phyloP scores from a whole-genome alignment of 2,797 vertebrate species.

The Ctenopoma multispine region DNA sequence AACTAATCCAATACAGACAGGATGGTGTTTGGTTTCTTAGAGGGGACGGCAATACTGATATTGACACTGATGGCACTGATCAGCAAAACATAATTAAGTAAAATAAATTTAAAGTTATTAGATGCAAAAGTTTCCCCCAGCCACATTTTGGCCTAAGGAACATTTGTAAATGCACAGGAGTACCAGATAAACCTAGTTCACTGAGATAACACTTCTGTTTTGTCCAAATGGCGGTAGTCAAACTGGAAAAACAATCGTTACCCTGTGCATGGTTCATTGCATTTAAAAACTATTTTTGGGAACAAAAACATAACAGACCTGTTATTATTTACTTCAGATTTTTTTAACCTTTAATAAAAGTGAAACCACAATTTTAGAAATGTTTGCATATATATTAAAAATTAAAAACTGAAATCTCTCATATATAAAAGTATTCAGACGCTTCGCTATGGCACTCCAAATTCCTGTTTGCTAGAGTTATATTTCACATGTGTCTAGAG shows the following conservation, averaged over 20 bases:
- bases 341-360: no score
- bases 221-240: neutral
- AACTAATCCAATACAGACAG: neutral
- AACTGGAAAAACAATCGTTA: neutral
- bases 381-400: no score
- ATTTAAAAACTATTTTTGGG: neutral
- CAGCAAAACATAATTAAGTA: neutral
- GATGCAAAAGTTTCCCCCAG: no score
- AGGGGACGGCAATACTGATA: neutral
- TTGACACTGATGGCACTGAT: no score
- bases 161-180: neutral
- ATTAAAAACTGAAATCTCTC: no score
- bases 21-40: slow-evolving; percentile 1
- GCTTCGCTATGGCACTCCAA: no score
- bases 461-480: no score
- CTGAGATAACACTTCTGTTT: neutral
- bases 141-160: neutral
- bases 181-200: neutral
- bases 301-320: neutral
- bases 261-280: neutral
- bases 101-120: neutral
- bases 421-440: no score
- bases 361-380: no score
- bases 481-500: no score
- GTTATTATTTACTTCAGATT: no score